Base-by-base conservation (phyloP, 1,140 invertebrate species). In the Anoplophora glabripennis region DNA sequence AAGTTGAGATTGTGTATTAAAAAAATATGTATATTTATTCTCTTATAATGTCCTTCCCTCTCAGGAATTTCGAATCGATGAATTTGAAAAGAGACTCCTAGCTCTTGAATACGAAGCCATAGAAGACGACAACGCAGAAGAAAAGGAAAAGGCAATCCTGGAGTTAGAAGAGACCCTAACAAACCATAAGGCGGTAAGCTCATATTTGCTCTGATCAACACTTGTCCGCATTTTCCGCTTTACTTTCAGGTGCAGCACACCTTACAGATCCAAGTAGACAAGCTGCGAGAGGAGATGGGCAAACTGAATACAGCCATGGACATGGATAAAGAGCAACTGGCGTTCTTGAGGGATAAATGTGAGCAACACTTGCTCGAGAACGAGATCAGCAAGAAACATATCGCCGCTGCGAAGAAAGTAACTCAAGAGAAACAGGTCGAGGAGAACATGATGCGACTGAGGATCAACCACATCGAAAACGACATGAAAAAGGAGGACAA, bases 391-490 rank as follows among this genome's bases (percentile, higher is more conserved):
- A 75, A 82, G 35, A 86, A 84, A 64, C 76, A 80, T 72, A 28
- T 85, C 57, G 76, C 72, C 72, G 59, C 58, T 15, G 60, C 71
- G 11, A 73, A 75, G 59, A 53, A 73, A 52, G 57, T 71, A 28
- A 74, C 75, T 47, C 81, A 86, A 14, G 78, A 81, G 44, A 72
- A 73, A 61, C 81, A 84, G 53, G 84, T 88, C 1, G 81, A 86
- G 34, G 82, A 86, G 61, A 86, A 84, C 66, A 77, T 87, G 28
- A 59, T 86, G 58, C 70, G 80, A 48, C 75, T 88, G 21, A 77
- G 78, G 36, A 78, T 84, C 0, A 78, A 77, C 28, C 81, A 86
- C 65, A 78, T 82, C 2, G 75, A 81, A 37, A 79, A 82, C 54
- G 76, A 81, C 1, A 73, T 84, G 37, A 74, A 76, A 1, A 81